These are phyloP conservation scores for Mus spretus DNA, from an alignment of 2,797 vertebrate genomes.

Conservation along the genomic window DNA sequence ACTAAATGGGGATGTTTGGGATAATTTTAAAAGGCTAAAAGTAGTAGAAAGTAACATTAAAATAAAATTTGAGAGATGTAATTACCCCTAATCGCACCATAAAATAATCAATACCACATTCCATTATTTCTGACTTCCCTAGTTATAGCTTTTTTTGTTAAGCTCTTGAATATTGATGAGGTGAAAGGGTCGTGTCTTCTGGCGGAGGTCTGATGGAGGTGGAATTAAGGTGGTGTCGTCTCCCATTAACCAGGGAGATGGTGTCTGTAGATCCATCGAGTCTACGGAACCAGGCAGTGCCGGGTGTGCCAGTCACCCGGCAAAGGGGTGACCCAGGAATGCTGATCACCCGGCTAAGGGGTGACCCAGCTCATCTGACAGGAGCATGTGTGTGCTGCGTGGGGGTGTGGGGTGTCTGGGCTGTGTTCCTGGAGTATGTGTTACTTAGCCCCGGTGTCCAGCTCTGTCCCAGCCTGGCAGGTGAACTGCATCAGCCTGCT, in stretches of 20 bases:
- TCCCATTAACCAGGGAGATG: slow-evolving; percentile 79
- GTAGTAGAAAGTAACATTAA: slow-evolving; percentile 93
- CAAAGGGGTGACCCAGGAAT: accelerated
- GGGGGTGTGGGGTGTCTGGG: neutral
- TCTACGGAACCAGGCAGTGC: neutral
- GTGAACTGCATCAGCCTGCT: neutral
- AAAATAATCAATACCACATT: slow-evolving; percentile 94
- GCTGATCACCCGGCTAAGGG: neutral
- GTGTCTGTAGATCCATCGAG: slow-evolving; percentile 68
- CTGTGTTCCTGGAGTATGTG: neutral
- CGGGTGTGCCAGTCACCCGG: neutral
- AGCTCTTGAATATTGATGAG: slow-evolving; percentile 93
- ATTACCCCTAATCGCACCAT: slow-evolving; percentile 93
- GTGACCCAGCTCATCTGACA: neutral
- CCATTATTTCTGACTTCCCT: slow-evolving; percentile 92
- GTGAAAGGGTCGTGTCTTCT: slow-evolving; percentile 87
- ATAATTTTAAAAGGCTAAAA: slow-evolving; percentile 93
- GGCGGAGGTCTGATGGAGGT: slow-evolving; percentile 90
- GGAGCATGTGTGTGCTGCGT: neutral
- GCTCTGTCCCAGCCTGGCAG: neutral
- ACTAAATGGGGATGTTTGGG: slow-evolving; percentile 92
- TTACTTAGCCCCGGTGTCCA: too few relatives aligned
- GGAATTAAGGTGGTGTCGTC: slow-evolving; percentile 90
- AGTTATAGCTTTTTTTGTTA: slow-evolving; percentile 91
- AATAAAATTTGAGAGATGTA: slow-evolving; percentile 94